A percentile compares a stretch with the other conserved stretches of the same genome.
Conservation (phyloP, 1,140 invertebrate genomes). For the Drosophila truncata region DNA sequence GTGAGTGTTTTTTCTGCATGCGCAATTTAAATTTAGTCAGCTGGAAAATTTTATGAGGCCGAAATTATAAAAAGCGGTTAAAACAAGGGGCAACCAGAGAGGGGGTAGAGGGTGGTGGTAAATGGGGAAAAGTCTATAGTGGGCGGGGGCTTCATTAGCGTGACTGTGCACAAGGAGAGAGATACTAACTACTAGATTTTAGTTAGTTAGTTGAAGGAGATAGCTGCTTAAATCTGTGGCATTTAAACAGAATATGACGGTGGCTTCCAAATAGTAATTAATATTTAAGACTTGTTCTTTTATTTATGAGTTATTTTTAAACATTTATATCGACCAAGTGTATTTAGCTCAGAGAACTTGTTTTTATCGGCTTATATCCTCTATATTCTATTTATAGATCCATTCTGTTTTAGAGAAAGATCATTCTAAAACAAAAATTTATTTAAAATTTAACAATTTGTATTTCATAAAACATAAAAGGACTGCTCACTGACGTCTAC, state of each 20-base stretch:
- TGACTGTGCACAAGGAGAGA: slow-evolving; percentile 14
- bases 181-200: slow-evolving; percentile 3
- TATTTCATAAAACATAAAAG: background rate
- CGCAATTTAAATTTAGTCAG: slow-evolving; percentile 72
- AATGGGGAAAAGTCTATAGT: slow-evolving; percentile 8
- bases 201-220: slow-evolving; percentile 1
- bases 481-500: background rate
- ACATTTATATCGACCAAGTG: too few relatives aligned
- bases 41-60: slow-evolving; percentile 53
- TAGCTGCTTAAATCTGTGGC: background rate
- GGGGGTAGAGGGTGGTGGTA: background rate
- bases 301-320: background rate
- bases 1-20: slow-evolving; percentile 56
- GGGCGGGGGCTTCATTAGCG: slow-evolving; percentile 30
- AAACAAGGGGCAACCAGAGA: background rate
- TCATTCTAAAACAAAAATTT: too few relatives aligned
- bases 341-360: too few relatives aligned
- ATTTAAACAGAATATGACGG: background rate
- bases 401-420: too few relatives aligned
- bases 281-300: background rate
- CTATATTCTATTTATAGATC: background rate
- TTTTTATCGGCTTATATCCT: too few relatives aligned
- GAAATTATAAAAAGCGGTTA: slow-evolving; percentile 26
- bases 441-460: too few relatives aligned
- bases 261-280: background rate